Evolutionary conservation across 2,113 vertebrate genomes (phyloP).

Genomic region (Sus scrofa): T2T-Sscrofa CM000813.6:51976001-51976500

Average conservation of each 20-base stretch:
- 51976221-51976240: background rate
- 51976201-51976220: background rate
- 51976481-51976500: background rate
- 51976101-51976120: no score
- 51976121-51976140: no score
- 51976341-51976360: background rate
- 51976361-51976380: background rate
- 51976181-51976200: background rate
- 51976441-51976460: background rate
- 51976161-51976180: background rate
- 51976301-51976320: slow-evolving; percentile 1
- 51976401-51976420: background rate
- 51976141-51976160: no score
- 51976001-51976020: no score
- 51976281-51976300: slow-evolving; percentile 24
- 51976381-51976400: background rate
- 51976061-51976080: no score
- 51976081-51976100: no score
- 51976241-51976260: background rate
- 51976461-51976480: background rate
- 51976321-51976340: background rate
- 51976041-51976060: no score
- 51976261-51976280: background rate
- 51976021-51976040: no score
- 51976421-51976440: background rate